Evolutionary conservation across 2,113 vertebrate species (phyloP).

Genomic region (Dicerorhinus sumatrensis): DNA sequence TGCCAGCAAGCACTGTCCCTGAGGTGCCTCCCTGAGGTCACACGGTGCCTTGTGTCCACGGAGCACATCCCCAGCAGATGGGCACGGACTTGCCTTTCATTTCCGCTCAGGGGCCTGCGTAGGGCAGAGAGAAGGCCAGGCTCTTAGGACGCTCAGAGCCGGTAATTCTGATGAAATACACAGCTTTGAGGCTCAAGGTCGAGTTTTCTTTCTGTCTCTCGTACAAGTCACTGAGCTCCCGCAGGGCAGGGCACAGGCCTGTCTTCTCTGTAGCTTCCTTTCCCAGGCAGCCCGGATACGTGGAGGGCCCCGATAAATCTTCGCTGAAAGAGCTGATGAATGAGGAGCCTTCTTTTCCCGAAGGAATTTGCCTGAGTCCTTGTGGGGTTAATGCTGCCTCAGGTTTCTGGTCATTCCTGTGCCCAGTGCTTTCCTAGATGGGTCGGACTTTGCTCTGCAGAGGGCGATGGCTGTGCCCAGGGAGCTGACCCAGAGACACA

Average conservation of each 20-base stretch:
- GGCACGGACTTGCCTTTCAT: fast-evolving
- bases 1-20: fast-evolving
- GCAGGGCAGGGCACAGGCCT: background rate
- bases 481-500: fast-evolving
- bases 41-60: fast-evolving
- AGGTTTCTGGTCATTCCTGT: fast-evolving
- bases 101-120: fast-evolving
- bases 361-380: background rate
- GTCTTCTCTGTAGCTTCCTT: background rate
- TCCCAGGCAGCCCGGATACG: fast-evolving
- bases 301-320: fast-evolving
- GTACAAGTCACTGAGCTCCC: fast-evolving
- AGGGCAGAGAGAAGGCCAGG: background rate
- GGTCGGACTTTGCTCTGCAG: background rate
- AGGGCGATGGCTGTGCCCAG: fast-evolving
- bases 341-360: fast-evolving
- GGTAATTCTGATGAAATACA: fast-evolving
- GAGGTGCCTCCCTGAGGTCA: fast-evolving
- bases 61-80: fast-evolving
- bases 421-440: too few relatives aligned
- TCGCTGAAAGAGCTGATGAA: background rate
- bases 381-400: fast-evolving
- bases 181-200: fast-evolving
- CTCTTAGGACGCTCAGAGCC: fast-evolving
- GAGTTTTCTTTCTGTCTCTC: too few relatives aligned